phyloP scores from a whole-genome alignment of 2,888 invertebrate genomes.

The Lottia gigantea region DNA sequence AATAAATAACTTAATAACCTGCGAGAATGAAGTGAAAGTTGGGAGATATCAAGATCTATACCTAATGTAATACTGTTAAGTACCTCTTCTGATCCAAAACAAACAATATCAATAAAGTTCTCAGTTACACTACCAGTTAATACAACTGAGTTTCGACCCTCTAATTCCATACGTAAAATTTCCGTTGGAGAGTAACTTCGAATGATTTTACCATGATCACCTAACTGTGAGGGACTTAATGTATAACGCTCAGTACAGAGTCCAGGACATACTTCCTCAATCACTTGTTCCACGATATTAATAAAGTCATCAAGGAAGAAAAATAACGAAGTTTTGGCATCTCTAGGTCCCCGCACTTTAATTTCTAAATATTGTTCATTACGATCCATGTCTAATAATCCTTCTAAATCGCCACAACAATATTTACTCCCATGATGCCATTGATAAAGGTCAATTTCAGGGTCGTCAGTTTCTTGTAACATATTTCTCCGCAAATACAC shows the following conservation, averaged over 20 bases:
- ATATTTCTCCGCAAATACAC: constrained; percentile 73
- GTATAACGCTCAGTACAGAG: constrained; percentile 76
- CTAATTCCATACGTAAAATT: constrained; percentile 68
- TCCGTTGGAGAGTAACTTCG: constrained; percentile 61
- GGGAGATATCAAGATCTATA: constrained; percentile 74
- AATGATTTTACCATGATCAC: constrained; percentile 48
- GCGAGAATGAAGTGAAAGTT: constrained; percentile 74
- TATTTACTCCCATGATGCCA: constrained; percentile 80
- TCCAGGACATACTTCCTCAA: constrained; percentile 77
- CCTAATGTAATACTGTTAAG: constrained; percentile 70
- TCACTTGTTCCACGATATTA: constrained; percentile 75
- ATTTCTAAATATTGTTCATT: constrained; percentile 73
- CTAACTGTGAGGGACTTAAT: constrained; percentile 71
- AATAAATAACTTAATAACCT: constrained; percentile 69
- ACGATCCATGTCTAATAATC: constrained; percentile 75
- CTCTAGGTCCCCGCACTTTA: constrained; percentile 76
- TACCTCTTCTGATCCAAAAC: constrained; percentile 73
- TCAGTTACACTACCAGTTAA: constrained; percentile 71
- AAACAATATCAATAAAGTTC: constrained; percentile 73
- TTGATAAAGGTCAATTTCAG: constrained; percentile 75
- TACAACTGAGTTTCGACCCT: constrained; percentile 66
- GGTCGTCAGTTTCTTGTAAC: constrained; percentile 57
- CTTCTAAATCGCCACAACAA: constrained; percentile 77
- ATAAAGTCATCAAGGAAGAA: constrained; percentile 78
- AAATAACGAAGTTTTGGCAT: constrained; percentile 69